Conservation (phyloP, 2,113 vertebrate species). For the Cairina moschata region DNA sequence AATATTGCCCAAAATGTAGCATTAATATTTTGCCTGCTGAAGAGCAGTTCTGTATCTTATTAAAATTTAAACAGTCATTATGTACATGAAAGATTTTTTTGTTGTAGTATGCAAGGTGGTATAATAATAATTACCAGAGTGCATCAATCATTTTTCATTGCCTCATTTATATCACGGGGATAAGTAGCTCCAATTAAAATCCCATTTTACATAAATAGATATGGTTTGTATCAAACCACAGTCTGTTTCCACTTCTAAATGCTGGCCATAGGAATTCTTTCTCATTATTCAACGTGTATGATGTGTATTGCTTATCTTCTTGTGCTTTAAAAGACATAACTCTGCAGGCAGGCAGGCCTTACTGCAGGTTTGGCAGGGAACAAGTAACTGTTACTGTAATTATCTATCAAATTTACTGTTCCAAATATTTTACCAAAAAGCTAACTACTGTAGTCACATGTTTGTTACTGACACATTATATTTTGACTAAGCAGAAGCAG, state of each 20-base stretch:
- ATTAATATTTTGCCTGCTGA: slow-evolving; percentile 52
- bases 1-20: slow-evolving; percentile 20
- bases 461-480: slow-evolving; percentile 28
- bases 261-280: slow-evolving; percentile 55
- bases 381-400: slow-evolving; percentile 33
- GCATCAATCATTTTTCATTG: slow-evolving; percentile 68
- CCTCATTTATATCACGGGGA: slow-evolving; percentile 36
- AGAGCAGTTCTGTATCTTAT: slow-evolving; percentile 34
- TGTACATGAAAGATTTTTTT: slow-evolving; percentile 47
- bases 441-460: slow-evolving; percentile 14
- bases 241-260: slow-evolving; percentile 38
- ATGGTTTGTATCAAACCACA: slow-evolving; percentile 53
- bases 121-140: slow-evolving; percentile 62
- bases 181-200: slow-evolving; percentile 68
- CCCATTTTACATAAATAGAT: slow-evolving; percentile 64
- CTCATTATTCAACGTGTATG: slow-evolving; percentile 43
- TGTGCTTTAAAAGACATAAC: slow-evolving; percentile 37
- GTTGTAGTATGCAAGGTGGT: slow-evolving; percentile 60
- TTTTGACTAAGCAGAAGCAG: slow-evolving; percentile 24
- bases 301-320: slow-evolving; percentile 39
- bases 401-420: slow-evolving; percentile 32
- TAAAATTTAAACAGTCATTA: slow-evolving; percentile 67
- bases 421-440: slow-evolving; percentile 49
- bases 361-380: slow-evolving; percentile 55
- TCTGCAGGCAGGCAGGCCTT: slow-evolving; percentile 39